Evolutionary conservation across 2,113 vertebrate genomes (phyloP).

Genomic region (Saguinus imperator): DNA sequence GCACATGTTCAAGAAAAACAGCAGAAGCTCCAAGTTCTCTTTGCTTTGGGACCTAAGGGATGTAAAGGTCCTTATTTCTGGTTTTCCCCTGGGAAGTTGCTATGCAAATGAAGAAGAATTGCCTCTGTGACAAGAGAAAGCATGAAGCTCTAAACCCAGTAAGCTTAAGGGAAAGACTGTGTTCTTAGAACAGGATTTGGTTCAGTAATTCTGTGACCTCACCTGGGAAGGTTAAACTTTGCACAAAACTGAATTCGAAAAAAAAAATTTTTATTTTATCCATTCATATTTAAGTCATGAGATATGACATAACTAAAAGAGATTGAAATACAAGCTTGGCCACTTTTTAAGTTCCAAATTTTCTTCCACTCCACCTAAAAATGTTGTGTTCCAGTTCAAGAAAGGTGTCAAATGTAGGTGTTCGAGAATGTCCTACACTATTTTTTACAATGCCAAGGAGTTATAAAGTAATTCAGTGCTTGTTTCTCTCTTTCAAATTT

Average conservation of each 20-base stretch:
- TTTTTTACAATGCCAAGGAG: background rate
- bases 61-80: background rate
- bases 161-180: background rate
- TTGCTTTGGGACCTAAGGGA: background rate
- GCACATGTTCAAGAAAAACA: conserved; percentile 75
- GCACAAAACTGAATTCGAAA: background rate
- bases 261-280: background rate
- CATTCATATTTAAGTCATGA: background rate
- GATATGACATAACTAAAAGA: background rate
- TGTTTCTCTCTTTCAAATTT: background rate
- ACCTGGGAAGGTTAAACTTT: background rate
- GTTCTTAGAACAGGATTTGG: background rate
- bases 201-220: background rate
- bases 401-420: background rate
- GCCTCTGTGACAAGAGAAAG: background rate
- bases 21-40: conserved; percentile 65
- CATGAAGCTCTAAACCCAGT: background rate
- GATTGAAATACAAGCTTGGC: background rate
- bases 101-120: background rate
- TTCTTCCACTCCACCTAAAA: background rate
- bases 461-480: background rate
- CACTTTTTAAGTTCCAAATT: background rate
- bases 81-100: background rate
- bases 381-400: background rate
- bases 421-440: background rate